Percentiles rank a stretch among this genome's conserved stretches.
Conservation (phyloP, 2,888 invertebrate species). For the Caenorhabditis angaria region DNA sequence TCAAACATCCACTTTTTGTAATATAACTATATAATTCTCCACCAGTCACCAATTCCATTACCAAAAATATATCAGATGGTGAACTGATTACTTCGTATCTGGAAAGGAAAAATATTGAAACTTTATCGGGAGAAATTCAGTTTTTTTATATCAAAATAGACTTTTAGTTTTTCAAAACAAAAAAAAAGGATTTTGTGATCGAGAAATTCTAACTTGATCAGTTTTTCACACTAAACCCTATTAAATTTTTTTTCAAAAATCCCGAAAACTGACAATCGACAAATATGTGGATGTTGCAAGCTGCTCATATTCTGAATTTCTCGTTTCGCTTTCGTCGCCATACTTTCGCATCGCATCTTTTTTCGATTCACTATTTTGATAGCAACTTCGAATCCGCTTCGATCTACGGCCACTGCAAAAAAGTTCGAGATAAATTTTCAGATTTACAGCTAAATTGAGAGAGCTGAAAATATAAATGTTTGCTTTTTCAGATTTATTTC, state of each 20-base stretch:
- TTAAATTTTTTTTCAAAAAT: slow-evolving; percentile 57
- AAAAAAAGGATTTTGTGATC: neutral
- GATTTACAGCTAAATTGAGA: too few relatives aligned
- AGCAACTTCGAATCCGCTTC: slow-evolving; percentile 97
- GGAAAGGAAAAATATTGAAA: slow-evolving; percentile 10
- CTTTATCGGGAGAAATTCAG: neutral
- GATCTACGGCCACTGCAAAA: slow-evolving; percentile 86
- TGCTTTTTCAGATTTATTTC: too few relatives aligned
- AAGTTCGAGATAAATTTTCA: slow-evolving; percentile 8
- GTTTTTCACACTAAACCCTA: slow-evolving; percentile 6
- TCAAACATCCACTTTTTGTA: slow-evolving; percentile 75
- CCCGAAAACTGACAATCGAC: slow-evolving; percentile 81
- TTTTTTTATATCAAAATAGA: neutral
- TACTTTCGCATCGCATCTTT: slow-evolving; percentile 97
- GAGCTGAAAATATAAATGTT: neutral
- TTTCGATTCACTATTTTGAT: slow-evolving; percentile 96
- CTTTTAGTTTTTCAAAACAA: neutral
- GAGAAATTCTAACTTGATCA: neutral
- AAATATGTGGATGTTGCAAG: slow-evolving; percentile 98
- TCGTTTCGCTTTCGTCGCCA: slow-evolving; percentile 94
- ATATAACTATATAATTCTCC: slow-evolving; percentile 99
- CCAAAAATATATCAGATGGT: slow-evolving; percentile 99
- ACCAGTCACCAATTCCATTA: slow-evolving; percentile 99
- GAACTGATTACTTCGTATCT: slow-evolving; percentile 91
- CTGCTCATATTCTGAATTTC: slow-evolving; percentile 98